Percentiles rank a stretch among this genome's conserved stretches.
phyloP scores from a whole-genome alignment of 2,888 invertebrate genomes.

The Mesoligia furuncula region DNA sequence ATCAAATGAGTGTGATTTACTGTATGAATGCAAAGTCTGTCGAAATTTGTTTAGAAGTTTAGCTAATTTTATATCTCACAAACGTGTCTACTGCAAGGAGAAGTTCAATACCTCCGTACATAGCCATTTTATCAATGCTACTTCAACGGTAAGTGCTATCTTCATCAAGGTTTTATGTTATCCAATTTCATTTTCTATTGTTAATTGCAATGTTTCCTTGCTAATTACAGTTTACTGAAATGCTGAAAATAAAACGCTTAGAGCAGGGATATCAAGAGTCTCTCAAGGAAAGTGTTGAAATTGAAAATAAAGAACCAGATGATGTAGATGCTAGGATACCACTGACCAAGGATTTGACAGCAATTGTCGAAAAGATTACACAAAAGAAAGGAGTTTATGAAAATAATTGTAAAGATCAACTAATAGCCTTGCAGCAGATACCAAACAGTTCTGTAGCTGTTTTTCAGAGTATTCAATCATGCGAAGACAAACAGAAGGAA shows the following conservation, averaged over 20 bases:
- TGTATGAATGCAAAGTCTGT: constrained; percentile 97
- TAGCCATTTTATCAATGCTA: constrained; percentile 84
- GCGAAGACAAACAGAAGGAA: constrained; percentile 77
- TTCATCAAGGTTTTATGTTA: constrained; percentile 2
- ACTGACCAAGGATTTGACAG: constrained; percentile 89
- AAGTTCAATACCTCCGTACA: constrained; percentile 87
- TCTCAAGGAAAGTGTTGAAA: constrained; percentile 71
- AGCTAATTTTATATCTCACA: constrained; percentile 97
- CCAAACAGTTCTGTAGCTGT: constrained; percentile 91
- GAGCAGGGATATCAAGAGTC: constrained; percentile 86
- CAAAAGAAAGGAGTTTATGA: constrained; percentile 76
- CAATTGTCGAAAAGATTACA: constrained; percentile 89
- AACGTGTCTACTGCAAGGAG: constrained; percentile 94
- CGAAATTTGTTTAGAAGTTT: constrained; percentile 96
- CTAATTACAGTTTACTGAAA: constrained; percentile 81
- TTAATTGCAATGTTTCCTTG: constrained; percentile 14
- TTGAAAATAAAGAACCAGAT: constrained; percentile 63
- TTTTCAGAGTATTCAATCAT: constrained; percentile 91
- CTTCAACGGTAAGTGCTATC: constrained; percentile 83
- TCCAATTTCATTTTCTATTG: constrained; percentile 6
- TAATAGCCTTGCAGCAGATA: constrained; percentile 88
- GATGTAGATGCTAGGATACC: constrained; percentile 81
- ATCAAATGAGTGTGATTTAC: constrained; percentile 95
- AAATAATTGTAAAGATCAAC: constrained; percentile 69
- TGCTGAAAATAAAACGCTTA: constrained; percentile 86